Evolutionary conservation across 37 sponge, comb jelly and placozoan genomes (phyloP), one percentile per base, ranked within the genome.

Genomic region (Chondrilla cf. caribensis): DNA sequence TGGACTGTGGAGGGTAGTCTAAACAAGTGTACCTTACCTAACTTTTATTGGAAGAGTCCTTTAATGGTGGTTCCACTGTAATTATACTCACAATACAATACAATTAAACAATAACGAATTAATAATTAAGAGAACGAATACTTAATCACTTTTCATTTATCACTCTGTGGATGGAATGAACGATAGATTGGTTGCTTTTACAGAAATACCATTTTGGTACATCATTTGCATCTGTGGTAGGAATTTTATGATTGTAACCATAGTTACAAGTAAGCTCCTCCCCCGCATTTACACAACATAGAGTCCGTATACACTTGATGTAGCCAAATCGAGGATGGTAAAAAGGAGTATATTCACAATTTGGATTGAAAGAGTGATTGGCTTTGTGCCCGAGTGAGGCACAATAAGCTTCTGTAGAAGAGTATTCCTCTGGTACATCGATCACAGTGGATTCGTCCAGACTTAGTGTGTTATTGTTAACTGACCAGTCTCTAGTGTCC

Each of bases 301-400:
- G 35, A 3, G 88, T 88, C 7, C 86, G 51, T 11, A 92, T 77
- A 60, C 92, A 88, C 80, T 88, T 92, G 22, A 92, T 92, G 8
- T 85, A 60, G 33, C 92, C 92, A 70, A 88, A 92, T n/a, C 88
- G 38, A 21, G 92, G 92, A 60, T 92, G 92, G 19, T 26, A 21
- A 39, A 78, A 92, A 11, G 29, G 44, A 19, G 32, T 83, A 60
- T 92, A 92, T 43, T 85, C 55, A 58, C 88, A 88, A 60, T 92
- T 92, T 3, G 92, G 89, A 1, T 19, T 19, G 26, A 17, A 26
- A 0, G 92, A 92, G 54, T 92, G 92, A 47, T 92, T 92, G 29
- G 92, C 92, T 58, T 92, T 92, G 89, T 92, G 92, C 6, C 88
- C 92, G 0, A 92, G 73, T 38, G 75, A 82, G 11, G 92, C 92